Conservation (phyloP, 2,797 vertebrate genomes). For the Holocentrus rufus region DNA sequence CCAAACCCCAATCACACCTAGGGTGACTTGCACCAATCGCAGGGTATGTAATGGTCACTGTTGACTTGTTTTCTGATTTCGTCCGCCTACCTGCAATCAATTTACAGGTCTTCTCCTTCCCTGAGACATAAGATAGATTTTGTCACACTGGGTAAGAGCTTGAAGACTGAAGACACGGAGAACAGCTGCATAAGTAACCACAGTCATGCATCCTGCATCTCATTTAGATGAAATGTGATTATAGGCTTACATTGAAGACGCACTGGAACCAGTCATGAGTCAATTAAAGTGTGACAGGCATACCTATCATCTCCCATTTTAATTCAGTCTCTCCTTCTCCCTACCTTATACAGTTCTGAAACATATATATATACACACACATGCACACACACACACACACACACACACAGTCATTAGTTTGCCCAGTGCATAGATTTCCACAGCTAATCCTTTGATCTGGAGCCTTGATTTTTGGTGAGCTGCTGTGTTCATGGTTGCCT, state of each 20-base stretch:
- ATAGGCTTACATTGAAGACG: conserved; percentile 21
- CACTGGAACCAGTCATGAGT: conserved; percentile 36
- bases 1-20: too few relatives aligned
- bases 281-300: conserved; percentile 35
- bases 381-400: conserved; percentile 12
- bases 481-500: conserved; percentile 45
- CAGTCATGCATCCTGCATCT: conserved; percentile 22
- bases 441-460: conserved; percentile 64
- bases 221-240: conserved; percentile 44
- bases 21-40: too few relatives aligned
- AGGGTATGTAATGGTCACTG: too few relatives aligned
- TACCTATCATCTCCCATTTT: conserved; percentile 7
- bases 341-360: conserved; percentile 1
- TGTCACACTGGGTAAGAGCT: neutral
- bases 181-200: conserved; percentile 2
- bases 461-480: conserved; percentile 49
- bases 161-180: neutral
- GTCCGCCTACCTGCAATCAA: neutral
- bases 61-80: too few relatives aligned
- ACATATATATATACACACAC: conserved; percentile 13
- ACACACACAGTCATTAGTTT: conserved; percentile 46
- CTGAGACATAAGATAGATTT: neutral
- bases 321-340: conserved; percentile 1
- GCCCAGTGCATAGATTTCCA: conserved; percentile 39
- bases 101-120: neutral